phyloP scores from a whole-genome alignment of 2,113 vertebrate genomes.

The Cephalopholis sonnerati region DNA sequence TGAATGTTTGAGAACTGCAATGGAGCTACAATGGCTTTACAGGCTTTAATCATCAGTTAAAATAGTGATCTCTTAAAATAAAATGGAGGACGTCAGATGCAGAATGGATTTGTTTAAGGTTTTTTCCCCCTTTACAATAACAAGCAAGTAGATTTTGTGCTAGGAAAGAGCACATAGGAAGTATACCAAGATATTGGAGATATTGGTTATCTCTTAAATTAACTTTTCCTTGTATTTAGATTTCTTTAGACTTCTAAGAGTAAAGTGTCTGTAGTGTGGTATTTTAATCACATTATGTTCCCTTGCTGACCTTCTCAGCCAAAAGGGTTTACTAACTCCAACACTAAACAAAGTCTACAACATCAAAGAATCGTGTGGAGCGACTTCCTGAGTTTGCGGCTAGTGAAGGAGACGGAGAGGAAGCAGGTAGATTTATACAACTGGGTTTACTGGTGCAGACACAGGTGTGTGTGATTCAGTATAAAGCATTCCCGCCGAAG shows the following conservation, averaged over 20 bases:
- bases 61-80: background rate
- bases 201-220: background rate
- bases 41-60: too few species aligned
- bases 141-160: too few species aligned
- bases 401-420: background rate
- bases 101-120: background rate
- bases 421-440: conserved; percentile 24
- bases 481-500: conserved; percentile 21
- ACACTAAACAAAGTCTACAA: background rate
- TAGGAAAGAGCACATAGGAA: background rate
- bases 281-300: background rate
- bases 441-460: conserved; percentile 18
- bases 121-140: background rate
- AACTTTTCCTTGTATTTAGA: background rate
- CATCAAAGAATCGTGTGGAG: background rate
- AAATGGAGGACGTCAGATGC: background rate
- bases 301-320: background rate
- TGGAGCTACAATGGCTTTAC: too few species aligned
- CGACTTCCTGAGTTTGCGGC: background rate
- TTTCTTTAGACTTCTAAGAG: background rate
- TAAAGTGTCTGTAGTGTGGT: background rate
- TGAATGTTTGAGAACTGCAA: background rate
- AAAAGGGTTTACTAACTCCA: background rate
- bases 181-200: background rate
- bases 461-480: conserved; percentile 30